Conservation (phyloP, 2,888 invertebrate species). For the Yponomeuta sedellus region DNA sequence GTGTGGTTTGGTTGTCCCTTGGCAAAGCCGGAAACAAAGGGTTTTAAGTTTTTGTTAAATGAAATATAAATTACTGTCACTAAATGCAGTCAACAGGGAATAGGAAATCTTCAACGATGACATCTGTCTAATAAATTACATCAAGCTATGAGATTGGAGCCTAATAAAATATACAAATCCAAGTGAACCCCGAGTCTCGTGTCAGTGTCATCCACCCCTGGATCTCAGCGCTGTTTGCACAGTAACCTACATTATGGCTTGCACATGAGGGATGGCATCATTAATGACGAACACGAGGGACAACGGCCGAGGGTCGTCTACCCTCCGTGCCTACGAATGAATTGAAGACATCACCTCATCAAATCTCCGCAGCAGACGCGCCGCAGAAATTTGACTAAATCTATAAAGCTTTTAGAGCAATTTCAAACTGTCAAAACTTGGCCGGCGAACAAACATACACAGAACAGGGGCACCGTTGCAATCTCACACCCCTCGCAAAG, state of each 20-base stretch:
- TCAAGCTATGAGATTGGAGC: not conserved
- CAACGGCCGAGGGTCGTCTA: slow-evolving; percentile 52
- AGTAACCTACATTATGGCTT: slow-evolving; percentile 71
- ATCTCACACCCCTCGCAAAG: slow-evolving; percentile 1
- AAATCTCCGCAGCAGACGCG: slow-evolving; percentile 20
- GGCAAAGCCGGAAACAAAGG: not conserved
- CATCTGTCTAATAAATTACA: not conserved
- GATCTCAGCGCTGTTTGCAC: slow-evolving; percentile 56
- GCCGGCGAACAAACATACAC: slow-evolving; percentile 1
- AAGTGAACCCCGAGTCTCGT: slow-evolving; percentile 4
- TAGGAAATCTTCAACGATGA: not conserved
- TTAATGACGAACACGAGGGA: slow-evolving; percentile 64
- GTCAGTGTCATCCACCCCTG: slow-evolving; percentile 47
- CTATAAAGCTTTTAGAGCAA: slow-evolving; percentile 43
- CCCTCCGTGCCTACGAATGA: slow-evolving; percentile 71
- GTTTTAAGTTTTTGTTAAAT: slow-evolving; percentile 2
- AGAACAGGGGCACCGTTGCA: not conserved
- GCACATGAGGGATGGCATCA: slow-evolving; percentile 67
- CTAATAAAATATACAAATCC: not conserved
- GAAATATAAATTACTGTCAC: not conserved
- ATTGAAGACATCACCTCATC: slow-evolving; percentile 45
- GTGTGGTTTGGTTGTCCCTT: slow-evolving; percentile 6
- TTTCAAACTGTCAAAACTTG: slow-evolving; percentile 36
- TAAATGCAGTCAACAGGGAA: not conserved
- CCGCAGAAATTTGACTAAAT: slow-evolving; percentile 36